Conservation (phyloP, 2,797 vertebrate genomes). For the Tapera naevia region DNA sequence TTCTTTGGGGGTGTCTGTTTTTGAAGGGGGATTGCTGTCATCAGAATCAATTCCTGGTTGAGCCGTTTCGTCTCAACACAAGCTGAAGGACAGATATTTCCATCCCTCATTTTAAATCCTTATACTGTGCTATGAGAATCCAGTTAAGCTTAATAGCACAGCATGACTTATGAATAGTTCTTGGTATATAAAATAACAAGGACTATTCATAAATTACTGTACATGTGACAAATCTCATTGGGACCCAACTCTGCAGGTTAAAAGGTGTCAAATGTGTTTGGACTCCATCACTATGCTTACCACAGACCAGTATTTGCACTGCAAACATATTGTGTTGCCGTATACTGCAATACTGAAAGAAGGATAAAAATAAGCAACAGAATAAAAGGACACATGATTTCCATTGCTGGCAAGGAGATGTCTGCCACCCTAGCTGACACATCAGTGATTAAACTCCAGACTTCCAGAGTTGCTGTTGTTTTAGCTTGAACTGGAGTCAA, state of each 20-base stretch:
- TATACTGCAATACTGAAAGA: constrained; percentile 25
- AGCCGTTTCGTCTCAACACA: not conserved
- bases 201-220: constrained; percentile 61
- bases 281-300: constrained; percentile 26
- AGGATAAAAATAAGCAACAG: constrained; percentile 47
- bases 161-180: constrained; percentile 49
- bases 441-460: constrained; percentile 47
- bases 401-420: constrained; percentile 46
- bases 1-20: not conserved
- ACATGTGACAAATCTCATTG: constrained; percentile 51
- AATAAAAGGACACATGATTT: constrained; percentile 56
- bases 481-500: constrained; percentile 44
- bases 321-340: not conserved
- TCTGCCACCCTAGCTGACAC: constrained; percentile 54
- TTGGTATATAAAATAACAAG: constrained; percentile 42
- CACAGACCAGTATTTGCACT: not conserved
- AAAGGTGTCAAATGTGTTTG: constrained; percentile 41
- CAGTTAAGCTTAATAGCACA: constrained; percentile 16
- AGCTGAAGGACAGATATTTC: constrained; percentile 3
- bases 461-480: constrained; percentile 26
- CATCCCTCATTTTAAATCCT: not conserved
- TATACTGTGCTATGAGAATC: not conserved
- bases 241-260: constrained; percentile 42
- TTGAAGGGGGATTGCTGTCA: not conserved
- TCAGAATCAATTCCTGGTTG: not conserved